phyloP scores from a whole-genome alignment of 2,888 invertebrate genomes.

The Xestia c-nigrum region DNA sequence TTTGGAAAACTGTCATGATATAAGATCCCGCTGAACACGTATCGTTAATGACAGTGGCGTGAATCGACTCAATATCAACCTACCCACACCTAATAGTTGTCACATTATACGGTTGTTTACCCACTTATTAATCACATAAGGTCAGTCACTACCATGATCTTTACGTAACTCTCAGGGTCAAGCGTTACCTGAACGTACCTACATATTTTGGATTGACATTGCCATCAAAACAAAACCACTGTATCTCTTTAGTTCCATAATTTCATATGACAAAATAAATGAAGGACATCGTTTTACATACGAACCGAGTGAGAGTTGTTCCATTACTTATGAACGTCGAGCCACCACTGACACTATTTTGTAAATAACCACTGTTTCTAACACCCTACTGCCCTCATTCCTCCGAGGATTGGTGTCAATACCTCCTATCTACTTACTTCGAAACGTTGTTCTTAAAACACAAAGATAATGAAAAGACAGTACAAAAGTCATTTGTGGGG shows the following conservation, averaged over 20 bases:
- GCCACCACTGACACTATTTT: slow-evolving; percentile 35
- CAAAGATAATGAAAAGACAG: slow-evolving; percentile 36
- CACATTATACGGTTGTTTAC: slow-evolving; percentile 42
- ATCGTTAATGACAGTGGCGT: slow-evolving; percentile 22
- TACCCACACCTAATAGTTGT: slow-evolving; percentile 29
- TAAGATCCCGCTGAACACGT: slow-evolving; percentile 8
- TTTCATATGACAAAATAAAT: background rate
- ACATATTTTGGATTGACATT: slow-evolving; percentile 22
- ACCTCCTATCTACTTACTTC: slow-evolving; percentile 1
- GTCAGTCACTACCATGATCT: slow-evolving; percentile 42
- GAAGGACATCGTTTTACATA: slow-evolving; percentile 1
- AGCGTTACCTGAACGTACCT: background rate
- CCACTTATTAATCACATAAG: slow-evolving; percentile 43
- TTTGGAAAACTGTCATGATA: slow-evolving; percentile 3
- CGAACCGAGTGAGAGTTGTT: slow-evolving; percentile 14
- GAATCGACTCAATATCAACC: slow-evolving; percentile 18
- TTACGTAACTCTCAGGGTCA: slow-evolving; percentile 43
- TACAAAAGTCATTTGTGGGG: slow-evolving; percentile 43
- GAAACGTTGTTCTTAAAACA: slow-evolving; percentile 16
- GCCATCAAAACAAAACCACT: background rate
- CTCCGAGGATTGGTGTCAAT: slow-evolving; percentile 34
- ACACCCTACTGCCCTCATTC: slow-evolving; percentile 29
- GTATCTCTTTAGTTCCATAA: background rate
- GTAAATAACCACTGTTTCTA: slow-evolving; percentile 25
- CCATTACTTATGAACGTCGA: slow-evolving; percentile 5